These are phyloP conservation scores for Melanotaenia parkinsoni DNA, from an alignment of 2,797 vertebrate species.

Conservation along the genomic window DNA sequence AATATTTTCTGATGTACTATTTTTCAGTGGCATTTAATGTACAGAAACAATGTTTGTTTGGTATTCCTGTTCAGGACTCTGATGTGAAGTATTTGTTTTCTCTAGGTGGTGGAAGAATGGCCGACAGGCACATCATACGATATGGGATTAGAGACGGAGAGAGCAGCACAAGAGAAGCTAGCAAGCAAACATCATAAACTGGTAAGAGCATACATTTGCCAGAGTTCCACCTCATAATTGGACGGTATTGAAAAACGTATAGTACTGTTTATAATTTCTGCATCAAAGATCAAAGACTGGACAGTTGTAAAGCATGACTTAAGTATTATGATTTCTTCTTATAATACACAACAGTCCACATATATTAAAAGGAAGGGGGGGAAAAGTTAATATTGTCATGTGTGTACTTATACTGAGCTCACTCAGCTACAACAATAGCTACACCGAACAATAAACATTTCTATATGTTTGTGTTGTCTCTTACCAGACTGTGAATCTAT, in stretches of 20 bases:
- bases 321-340: neutral
- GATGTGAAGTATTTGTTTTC: neutral
- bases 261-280: neutral
- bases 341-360: neutral
- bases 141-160: constrained; percentile 75
- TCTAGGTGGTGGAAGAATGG: constrained; percentile 83
- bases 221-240: neutral
- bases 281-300: no score
- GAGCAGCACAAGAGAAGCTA: constrained; percentile 72
- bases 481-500: constrained; percentile 82
- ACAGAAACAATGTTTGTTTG: neutral
- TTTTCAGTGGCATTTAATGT: neutral
- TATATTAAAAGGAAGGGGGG: neutral
- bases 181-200: constrained; percentile 77
- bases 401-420: no score
- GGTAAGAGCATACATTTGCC: constrained; percentile 64
- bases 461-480: constrained; percentile 9
- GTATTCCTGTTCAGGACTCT: neutral
- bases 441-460: no score
- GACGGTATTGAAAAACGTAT: neutral
- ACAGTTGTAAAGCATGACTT: no score
- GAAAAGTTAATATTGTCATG: no score
- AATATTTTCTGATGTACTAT: neutral
- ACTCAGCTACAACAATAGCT: no score
- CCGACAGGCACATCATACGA: constrained; percentile 72